Evolutionary conservation across 2,888 invertebrate genomes (phyloP), one percentile per base, ranked within the genome.

Genomic region (Galerucella calmariensis): DNA sequence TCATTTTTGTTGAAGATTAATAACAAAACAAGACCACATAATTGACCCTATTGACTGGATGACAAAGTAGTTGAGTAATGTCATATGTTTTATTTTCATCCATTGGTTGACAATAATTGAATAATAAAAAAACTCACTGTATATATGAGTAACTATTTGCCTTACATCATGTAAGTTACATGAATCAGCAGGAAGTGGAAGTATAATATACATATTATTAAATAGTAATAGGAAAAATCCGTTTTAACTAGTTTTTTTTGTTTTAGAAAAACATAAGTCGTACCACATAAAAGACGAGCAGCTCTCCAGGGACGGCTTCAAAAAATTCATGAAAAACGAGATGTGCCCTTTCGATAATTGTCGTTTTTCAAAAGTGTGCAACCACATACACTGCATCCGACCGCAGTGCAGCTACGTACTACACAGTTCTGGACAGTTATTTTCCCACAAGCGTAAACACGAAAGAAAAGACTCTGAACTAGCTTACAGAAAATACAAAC

Each of bases 231-330:
- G 35, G 35, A 35, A 35, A 5, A 35, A 35, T 35, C 35, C 0
- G 35, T 35, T 35, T 5, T 35, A 35, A 46, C 12, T 46, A 12
- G 74, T 69, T 58, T 51, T 75, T 77, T 74, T 70, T 70, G 75
- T 88, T 88, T 20, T 90, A 98, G 98, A 99, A 89, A 99, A 99
- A 89, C 99, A 99, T 90, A 99, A 98, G 88, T 95, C 97, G 2
- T 98, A 98, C 86, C 99, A 99, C 88, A 95, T 98, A 85, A 98
- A 98, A 88, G 98, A 99, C 88, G 97, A 97, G 85, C 97, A 98
- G 79, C 89, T 99, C 65, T 94, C 95, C 58, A 92, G 96, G 78
- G 98, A 99, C 86, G 98, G 98, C 20, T 99, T 99, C 90, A 98
- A 98, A 88, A 99, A 99, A 87, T 99, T 97, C 88, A 95, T 98